Evolutionary conservation across 2,113 vertebrate species (phyloP).

Genomic region (Dasyurus viverrinus): DNA sequence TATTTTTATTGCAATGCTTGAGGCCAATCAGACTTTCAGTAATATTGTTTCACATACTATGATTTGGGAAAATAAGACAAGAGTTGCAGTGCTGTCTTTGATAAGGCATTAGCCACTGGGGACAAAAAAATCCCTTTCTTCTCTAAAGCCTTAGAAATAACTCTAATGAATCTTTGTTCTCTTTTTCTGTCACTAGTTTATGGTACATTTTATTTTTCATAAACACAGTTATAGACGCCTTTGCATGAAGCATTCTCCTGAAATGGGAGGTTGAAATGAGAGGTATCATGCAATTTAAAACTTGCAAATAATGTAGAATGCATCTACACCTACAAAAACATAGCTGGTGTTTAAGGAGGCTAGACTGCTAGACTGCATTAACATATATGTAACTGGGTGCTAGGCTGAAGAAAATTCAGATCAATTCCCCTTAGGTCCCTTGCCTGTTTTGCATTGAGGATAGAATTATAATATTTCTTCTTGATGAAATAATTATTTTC

Average conservation of each 20-base stretch:
- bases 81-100: background rate
- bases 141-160: background rate
- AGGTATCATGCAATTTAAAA: background rate
- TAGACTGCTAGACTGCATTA: background rate
- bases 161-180: background rate
- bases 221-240: background rate
- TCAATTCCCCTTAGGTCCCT: background rate
- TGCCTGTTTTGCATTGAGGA: background rate
- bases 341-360: background rate
- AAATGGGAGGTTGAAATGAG: background rate
- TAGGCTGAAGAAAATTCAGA: background rate
- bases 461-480: background rate
- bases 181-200: background rate
- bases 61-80: background rate
- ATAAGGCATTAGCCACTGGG: slow-evolving; percentile 38
- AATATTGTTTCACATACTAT: background rate
- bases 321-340: background rate
- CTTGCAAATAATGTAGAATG: background rate
- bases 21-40: slow-evolving; percentile 5
- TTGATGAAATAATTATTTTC: background rate
- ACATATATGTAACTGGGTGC: background rate
- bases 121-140: background rate
- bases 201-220: background rate
- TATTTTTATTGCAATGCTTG: slow-evolving; percentile 30
- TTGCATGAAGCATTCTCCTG: background rate